A percentile compares a stretch with the other conserved stretches of the same genome.
Conservation (phyloP, 1,140 invertebrate species). For the Euura lappo region DNA sequence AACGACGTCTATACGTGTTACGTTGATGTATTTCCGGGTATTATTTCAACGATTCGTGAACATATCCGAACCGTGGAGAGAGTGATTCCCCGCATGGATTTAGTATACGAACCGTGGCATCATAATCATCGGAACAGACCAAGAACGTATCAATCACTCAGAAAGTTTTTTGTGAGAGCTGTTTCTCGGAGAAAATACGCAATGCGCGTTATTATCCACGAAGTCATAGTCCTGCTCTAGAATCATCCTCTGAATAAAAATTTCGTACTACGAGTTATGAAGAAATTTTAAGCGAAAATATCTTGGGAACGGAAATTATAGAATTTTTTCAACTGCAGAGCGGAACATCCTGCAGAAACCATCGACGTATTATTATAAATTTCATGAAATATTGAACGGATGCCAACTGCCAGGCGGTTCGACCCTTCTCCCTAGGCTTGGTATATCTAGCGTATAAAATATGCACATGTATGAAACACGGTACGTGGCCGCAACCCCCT, state of each 20-base stretch:
- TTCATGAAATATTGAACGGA: neutral
- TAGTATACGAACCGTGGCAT: neutral
- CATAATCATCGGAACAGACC: neutral
- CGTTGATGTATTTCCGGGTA: no score
- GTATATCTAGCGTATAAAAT: neutral
- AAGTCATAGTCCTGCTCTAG: neutral
- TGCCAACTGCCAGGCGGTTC: neutral
- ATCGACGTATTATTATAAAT: neutral
- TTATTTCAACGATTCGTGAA: no score
- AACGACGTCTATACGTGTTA: no score
- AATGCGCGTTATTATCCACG: neutral
- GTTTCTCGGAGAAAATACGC: neutral
- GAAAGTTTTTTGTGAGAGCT: neutral
- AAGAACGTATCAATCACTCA: neutral
- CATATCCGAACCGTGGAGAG: no score
- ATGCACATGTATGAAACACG: neutral
- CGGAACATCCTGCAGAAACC: neutral
- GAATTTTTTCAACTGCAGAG: no score
- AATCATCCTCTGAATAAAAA: no score
- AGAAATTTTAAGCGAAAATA: no score
- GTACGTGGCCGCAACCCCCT: neutral
- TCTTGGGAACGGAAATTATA: no score
- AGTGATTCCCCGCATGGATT: no score
- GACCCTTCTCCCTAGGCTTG: neutral
- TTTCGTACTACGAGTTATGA: no score